Evolutionary conservation across 2,888 invertebrate species (phyloP), one percentile per base, ranked within the genome.

Genomic region (Stictocephala bisonia): DNA sequence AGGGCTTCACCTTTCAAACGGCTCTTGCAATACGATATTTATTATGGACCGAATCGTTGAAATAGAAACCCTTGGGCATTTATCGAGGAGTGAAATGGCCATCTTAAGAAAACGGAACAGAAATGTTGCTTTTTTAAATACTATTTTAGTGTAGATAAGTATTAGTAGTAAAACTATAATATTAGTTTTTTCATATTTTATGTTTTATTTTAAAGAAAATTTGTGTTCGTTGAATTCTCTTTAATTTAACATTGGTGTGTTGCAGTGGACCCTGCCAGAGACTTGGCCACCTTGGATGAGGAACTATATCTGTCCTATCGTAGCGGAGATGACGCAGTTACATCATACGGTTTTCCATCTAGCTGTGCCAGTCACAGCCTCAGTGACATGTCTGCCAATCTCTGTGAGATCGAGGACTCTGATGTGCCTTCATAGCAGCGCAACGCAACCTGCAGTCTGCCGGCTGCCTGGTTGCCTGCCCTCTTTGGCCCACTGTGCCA

Each of bases 361-460:
- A 84, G 84, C 78, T 84, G 92, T 84, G 93, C 93, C 77, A 95
- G 95, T 80, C 91, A 91, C 84, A 95, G 95, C 85, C 91, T 91
- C 84, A 95, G 96, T 85, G 94, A 95, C 85, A 87, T 95, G 79
- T 96, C 96, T 68, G 91, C 93, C 68, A 91, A 92, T 83, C 88
- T 96, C 77, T 96, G 96, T 87, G 96, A 96, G 87, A 95, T 97
- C 82, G 96, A 96, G 85, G 94, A 94, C 73, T 79, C 81, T 7
- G 81, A 81, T 35, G 78, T 78, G 76, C 77, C 78, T 76, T 77
- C 78, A 75, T 78, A 78, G 78, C 74, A 74, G 74, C 66, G 73
- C 78, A 29, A 18, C 70, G 68, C 73, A 73, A 73, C 56, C 73
- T 69, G 66, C 58, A 50, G 27, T 15, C 15, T 26, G 13, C 64